A percentile compares a stretch with the other conserved stretches of the same genome.
Evolutionary conservation across 2,113 vertebrate genomes (phyloP).

Genomic region (Pao palembangensis): DNA sequence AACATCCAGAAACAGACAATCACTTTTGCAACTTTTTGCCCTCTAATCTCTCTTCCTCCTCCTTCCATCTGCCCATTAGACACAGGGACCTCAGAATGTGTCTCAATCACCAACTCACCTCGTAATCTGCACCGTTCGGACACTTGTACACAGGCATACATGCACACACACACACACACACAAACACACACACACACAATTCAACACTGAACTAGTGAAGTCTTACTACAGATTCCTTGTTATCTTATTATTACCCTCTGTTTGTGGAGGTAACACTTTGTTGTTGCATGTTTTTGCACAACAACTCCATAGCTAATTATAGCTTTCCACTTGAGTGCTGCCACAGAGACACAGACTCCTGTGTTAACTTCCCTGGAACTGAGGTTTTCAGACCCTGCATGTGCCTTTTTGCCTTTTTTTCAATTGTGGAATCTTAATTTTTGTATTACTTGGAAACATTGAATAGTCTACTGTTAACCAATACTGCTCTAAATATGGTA

Average conservation of each 20-base stretch:
- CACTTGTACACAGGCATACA: conserved; percentile 13
- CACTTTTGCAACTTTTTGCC: too few relatives aligned
- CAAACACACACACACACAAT: background rate
- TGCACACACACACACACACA: background rate
- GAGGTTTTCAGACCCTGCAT: background rate
- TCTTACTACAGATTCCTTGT: conserved; percentile 62
- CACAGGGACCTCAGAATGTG: too few relatives aligned
- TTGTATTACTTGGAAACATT: background rate
- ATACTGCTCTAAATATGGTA: background rate
- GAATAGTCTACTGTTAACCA: background rate
- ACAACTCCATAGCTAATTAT: conserved; percentile 57
- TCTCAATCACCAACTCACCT: conserved; percentile 46
- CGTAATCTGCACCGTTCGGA: conserved; percentile 65
- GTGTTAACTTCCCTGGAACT: conserved; percentile 45
- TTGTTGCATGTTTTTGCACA: conserved; percentile 54
- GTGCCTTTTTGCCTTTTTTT: conserved; percentile 14
- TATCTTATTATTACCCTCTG: conserved; percentile 57
- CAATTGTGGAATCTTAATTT: conserved; percentile 15
- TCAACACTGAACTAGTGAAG: conserved; percentile 48
- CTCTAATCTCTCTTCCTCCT: too few relatives aligned
- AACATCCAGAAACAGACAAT: too few relatives aligned
- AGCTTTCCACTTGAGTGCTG: conserved; percentile 59
- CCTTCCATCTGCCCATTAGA: too few relatives aligned
- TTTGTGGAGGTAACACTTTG: conserved; percentile 21
- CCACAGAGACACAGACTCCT: conserved; percentile 43